Evolutionary conservation across 2,888 invertebrate species (phyloP).

Genomic region (Chloroclystis v-ata): DNA sequence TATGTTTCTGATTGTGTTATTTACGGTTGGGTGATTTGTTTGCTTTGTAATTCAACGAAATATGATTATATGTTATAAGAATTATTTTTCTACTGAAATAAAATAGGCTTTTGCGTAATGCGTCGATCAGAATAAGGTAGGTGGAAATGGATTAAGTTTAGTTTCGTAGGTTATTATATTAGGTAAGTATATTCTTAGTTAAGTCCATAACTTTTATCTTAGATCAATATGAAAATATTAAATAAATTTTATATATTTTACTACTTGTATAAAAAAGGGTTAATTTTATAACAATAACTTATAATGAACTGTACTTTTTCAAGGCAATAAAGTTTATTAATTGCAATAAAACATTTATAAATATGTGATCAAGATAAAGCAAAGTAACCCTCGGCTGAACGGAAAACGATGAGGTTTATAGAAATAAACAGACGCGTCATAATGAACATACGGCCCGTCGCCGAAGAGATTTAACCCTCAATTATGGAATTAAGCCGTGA

Average conservation of each 20-base stretch:
- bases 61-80: neutral
- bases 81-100: no score
- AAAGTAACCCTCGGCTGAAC: conserved; percentile 24
- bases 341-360: conserved; percentile 28
- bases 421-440: conserved; percentile 54
- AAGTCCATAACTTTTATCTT: no score
- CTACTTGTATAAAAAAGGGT: no score
- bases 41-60: neutral
- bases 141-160: no score
- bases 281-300: neutral
- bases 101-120: no score
- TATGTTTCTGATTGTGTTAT: conserved; percentile 33
- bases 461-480: conserved; percentile 72
- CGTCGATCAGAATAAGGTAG: no score
- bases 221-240: no score
- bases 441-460: conserved; percentile 66
- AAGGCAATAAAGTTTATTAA: conserved; percentile 24
- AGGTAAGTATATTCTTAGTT: no score
- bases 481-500: conserved; percentile 74
- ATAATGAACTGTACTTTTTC: neutral
- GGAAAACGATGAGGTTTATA: conserved; percentile 37
- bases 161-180: no score
- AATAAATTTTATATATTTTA: no score
- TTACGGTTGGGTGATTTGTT: conserved; percentile 19
- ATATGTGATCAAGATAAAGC: conserved; percentile 54